Evolutionary conservation across 1,140 invertebrate species (phyloP), one percentile per base, ranked within the genome.

Genomic region (Hylaeus anthracinus): DNA sequence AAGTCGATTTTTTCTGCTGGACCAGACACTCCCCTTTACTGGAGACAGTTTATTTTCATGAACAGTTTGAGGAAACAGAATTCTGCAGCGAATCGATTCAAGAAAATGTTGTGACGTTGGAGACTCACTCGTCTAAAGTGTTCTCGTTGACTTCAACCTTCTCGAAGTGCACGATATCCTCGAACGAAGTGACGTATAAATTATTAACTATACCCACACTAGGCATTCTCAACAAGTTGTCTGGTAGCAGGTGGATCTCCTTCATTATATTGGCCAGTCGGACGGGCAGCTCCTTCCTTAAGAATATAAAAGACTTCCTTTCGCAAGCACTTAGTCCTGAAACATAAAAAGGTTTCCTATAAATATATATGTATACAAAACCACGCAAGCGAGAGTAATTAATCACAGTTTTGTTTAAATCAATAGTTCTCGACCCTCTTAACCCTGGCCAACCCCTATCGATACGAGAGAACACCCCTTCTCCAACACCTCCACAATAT

Each of bases 181-280:
- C 95, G 92, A 99, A 99, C 85, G 98, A 99, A 73, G 96, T 95
- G 84, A 96, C 96, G 92, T 99, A 99, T 96, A 98, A 98, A 90
- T 97, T 96, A 92, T 97, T 97, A 41, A 99, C 98, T 69, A 97
- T 94, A 15, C 95, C 95, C 5, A 99, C 97, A 1, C 98, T 98
- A 1, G 98, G 97, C 95, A 98, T 98, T 76, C 95, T 94, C 2
- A 98, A 93, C 8, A 99, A 94, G 89, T 97, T 97, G 72, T 98
- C 97, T 0, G 99, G 99, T 15, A 99, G 93, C 45, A 99, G 92
- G 64, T 98, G 97, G 88, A 99, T 98, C 94, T 99, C 98, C 92
- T 99, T 98, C 98, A 99, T 99, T 83, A 99, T 99, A 91, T 99
- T 99, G 8, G 98, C 98, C 85, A 99, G 94, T 66, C 98, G 95